Evolutionary conservation across 1,140 invertebrate species (phyloP).

Genomic region (Brachionus calyciflorus): DNA sequence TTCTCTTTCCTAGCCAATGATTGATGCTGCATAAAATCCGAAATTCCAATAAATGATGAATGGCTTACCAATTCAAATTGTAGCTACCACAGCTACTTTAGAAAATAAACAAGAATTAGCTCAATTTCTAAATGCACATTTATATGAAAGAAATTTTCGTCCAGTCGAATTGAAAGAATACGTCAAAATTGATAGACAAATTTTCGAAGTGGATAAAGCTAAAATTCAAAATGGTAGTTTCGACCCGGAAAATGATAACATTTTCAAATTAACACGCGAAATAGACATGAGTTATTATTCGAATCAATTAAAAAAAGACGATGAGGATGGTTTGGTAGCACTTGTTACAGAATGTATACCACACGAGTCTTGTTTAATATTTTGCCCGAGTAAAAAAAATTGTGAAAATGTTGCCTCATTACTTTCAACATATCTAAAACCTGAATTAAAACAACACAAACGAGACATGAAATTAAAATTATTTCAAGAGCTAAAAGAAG

Average conservation of each 20-base stretch:
- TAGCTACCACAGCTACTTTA: conserved; percentile 95
- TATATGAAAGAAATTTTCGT: conserved; percentile 79
- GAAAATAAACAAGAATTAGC: conserved; percentile 79
- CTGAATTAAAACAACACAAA: conserved; percentile 39
- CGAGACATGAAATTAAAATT: conserved; percentile 35
- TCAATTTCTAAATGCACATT: conserved; percentile 67
- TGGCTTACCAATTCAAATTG: conserved; percentile 67
- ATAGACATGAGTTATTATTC: conserved; percentile 65
- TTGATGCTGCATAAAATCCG: no score
- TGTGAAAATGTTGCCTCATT: conserved; percentile 85
- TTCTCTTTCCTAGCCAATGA: no score
- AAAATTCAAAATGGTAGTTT: not conserved
- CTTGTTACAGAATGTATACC: conserved; percentile 81
- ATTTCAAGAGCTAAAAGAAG: conserved; percentile 62
- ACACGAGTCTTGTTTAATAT: conserved; percentile 80
- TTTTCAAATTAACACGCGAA: conserved; percentile 41
- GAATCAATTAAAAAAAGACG: conserved; percentile 64
- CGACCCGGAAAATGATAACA: not conserved
- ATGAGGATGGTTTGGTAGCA: conserved; percentile 77
- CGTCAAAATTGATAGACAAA: conserved; percentile 71
- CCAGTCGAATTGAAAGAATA: conserved; percentile 83
- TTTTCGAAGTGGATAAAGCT: conserved; percentile 67
- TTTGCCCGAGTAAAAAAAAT: conserved; percentile 85
- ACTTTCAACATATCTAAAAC: conserved; percentile 62
- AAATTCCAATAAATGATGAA: no score